Evolutionary conservation across 1,140 invertebrate species (phyloP), one percentile per base, ranked within the genome.

Genomic region (Hyposmocoma kahamanoa): DNA sequence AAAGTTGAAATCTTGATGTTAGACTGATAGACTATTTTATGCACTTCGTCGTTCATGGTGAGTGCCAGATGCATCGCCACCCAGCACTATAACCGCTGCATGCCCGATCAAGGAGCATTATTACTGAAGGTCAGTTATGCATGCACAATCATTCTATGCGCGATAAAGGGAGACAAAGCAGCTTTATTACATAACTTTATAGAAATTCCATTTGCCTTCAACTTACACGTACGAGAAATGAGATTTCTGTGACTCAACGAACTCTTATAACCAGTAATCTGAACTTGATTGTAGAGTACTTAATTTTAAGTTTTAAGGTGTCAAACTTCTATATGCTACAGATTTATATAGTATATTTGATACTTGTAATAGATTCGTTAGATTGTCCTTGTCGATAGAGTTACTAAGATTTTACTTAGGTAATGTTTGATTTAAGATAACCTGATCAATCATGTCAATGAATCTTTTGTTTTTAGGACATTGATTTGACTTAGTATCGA

Each of bases 51-150:
- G n/a, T n/a, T n/a, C n/a, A n/a, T n/a, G n/a, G n/a, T n/a, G n/a
- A 64, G 62, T 61, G 61, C 42, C 56, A 67, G 65, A 71, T 70
- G 67, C 60, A 57, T 44, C 45, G 50, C 46, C 34, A 22, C 55
- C 49, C 52, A 53, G 47, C 43, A n/a, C n/a, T n/a, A n/a, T n/a
- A 36, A 50, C 46, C 48, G 48, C 45, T 64, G 62, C 66, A 64
- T 66, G 62, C 56, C 55, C 55, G 55, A 57, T 65, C 50, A 67
- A 65, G 66, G 54, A 58, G 68, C 67, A 65, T 68, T 65, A 72
- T 75, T 78, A 62, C 38, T 56, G 71, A 74, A 78, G 75, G 74
- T 81, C 72, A 76, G 74, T 72, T 36, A 58, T 64, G 66, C 61
- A 70, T 74, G 61, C 65, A 64, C 67, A 68, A 68, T 66, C 54